Evolutionary conservation across 2,113 vertebrate species (phyloP), one percentile per base, ranked within the genome.

Genomic region (Colossoma macropomum): DNA sequence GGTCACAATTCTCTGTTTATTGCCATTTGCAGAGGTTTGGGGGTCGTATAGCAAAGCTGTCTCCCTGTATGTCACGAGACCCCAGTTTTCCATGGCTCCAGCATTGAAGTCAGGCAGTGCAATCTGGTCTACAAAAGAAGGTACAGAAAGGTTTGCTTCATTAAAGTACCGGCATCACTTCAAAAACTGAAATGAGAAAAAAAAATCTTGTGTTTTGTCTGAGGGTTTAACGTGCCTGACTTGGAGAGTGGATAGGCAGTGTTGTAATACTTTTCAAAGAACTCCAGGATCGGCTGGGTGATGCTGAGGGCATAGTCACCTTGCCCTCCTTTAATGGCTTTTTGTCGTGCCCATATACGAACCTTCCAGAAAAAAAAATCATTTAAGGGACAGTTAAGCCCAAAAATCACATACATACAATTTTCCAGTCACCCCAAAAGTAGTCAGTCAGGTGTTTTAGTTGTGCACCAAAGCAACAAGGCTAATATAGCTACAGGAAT

Each of bases 51-150:
- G 95, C 74, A 99, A 92, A 0, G 96, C 85, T 0, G 91, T 97
- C 90, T 99, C 98, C 54, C 98, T 93, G 92, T 99, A 99, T 3
- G 97, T 98, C 86, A 99, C 86, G 71, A 99, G 94, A 8, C 98
- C 98, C 98, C 98, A 99, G 94, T 99, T 99, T 92, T 99, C 98
- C 98, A 99, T 99, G 0, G 97, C 98, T 0, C 98, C 98, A 0
- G 97, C 96, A 0, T 93, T 93, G 87, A 99, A 99, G 89, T 99
- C 98, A 0, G 97, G 98, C 83, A 99, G 91, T 17, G 90, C 97
- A 0, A 99, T 93, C 93, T 99, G 98, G 90, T 99, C 98, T 99
- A 19, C 63, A 65, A 69, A 28, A 45, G 10, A n/a, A 76, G 59
- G 16, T 11, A 79, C 17, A 63, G 28, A 11, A 54, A 30, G 13